Percentiles rank a stretch among this genome's conserved stretches.
Conservation (phyloP, 2,113 vertebrate species). For the Pollimyrus isidori region DNA sequence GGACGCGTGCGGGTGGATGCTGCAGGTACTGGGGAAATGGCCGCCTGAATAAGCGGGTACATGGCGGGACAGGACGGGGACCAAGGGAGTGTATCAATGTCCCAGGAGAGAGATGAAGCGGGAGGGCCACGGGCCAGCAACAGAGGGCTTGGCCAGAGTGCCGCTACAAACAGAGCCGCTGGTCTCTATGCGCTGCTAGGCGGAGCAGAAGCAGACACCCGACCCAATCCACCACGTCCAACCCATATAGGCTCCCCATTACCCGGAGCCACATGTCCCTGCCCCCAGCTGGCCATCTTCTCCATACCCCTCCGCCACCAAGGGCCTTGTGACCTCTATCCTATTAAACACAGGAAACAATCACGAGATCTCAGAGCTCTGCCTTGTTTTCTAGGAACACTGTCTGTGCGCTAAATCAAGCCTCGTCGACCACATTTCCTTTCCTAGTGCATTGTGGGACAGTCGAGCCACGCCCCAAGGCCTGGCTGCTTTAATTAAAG, state of each 20-base stretch:
- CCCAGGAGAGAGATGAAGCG: neutral
- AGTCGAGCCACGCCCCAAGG: neutral
- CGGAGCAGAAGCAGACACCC: neutral
- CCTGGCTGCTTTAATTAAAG: constrained; percentile 22
- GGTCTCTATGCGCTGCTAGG: neutral
- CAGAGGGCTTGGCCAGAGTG: neutral
- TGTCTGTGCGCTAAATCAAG: neutral
- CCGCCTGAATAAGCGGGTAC: neutral
- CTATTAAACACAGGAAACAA: neutral
- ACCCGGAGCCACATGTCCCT: neutral
- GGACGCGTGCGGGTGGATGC: neutral
- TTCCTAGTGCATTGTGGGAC: constrained; percentile 19
- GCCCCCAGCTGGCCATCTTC: neutral
- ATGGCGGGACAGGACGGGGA: neutral
- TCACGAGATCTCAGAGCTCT: neutral
- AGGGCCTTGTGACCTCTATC: neutral
- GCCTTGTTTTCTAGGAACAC: neutral
- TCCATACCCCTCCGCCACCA: neutral
- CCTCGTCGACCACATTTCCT: neutral
- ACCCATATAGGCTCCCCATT: neutral
- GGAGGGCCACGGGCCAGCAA: neutral
- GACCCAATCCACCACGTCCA: neutral
- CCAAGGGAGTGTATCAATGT: neutral
- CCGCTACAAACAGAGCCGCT: neutral
- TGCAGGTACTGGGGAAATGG: neutral